Conservation (phyloP, 1,140 invertebrate genomes). For the Proctacanthus coquilletti region DNA sequence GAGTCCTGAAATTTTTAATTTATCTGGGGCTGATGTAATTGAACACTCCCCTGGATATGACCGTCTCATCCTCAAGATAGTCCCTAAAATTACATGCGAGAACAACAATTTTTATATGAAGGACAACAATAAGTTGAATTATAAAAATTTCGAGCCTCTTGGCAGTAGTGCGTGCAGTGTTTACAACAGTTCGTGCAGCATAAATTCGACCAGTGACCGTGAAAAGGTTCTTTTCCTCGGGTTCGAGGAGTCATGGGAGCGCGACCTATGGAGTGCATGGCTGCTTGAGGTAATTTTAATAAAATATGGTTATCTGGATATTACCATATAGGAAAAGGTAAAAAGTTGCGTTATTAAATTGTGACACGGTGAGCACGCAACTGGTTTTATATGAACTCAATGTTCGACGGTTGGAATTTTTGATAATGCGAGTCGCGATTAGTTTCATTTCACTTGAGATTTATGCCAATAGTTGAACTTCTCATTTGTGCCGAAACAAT, state of each 20-base stretch:
- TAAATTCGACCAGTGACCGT: constrained; percentile 1
- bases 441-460: too few relatives aligned
- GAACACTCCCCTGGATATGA: constrained; percentile 31
- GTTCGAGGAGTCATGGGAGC: constrained; percentile 44
- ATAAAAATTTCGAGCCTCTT: constrained; percentile 1
- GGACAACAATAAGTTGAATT: constrained; percentile 4
- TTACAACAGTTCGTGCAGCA: constrained; percentile 1
- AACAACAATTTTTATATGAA: constrained; percentile 10
- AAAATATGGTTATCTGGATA: too few relatives aligned
- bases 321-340: too few relatives aligned
- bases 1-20: constrained; percentile 11
- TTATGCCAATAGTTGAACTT: too few relatives aligned
- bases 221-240: constrained; percentile 35
- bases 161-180: background rate
- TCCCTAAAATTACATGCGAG: constrained; percentile 18
- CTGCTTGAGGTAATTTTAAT: constrained; percentile 36
- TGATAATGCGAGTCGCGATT: too few relatives aligned
- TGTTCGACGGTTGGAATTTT: too few relatives aligned
- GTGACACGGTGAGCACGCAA: too few relatives aligned
- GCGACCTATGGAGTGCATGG: constrained; percentile 46
- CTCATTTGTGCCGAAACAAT: too few relatives aligned
- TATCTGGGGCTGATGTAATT: constrained; percentile 29
- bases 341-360: too few relatives aligned
- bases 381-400: too few relatives aligned
- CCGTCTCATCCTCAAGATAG: constrained; percentile 31